phyloP scores from a whole-genome alignment of 2,797 vertebrate species.

The Hippoglossus hippoglossus region DNA sequence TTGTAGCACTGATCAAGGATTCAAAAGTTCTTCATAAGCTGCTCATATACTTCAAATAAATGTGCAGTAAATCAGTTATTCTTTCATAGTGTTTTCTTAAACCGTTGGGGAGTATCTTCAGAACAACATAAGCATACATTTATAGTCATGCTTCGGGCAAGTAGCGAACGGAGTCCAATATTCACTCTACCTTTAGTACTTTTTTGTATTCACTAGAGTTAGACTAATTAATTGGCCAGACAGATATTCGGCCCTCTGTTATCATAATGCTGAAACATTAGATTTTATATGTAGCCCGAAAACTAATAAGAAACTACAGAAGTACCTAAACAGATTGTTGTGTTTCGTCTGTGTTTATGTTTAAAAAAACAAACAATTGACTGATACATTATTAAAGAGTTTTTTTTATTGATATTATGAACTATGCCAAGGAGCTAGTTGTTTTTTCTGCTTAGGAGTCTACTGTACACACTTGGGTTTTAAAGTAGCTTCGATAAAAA shows the following conservation, averaged over 20 bases:
- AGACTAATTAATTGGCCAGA: background rate
- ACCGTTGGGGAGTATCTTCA: too few relatives aligned
- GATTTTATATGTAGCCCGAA: too few relatives aligned
- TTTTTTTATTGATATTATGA: too few relatives aligned
- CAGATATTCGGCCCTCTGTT: background rate
- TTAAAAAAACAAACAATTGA: too few relatives aligned
- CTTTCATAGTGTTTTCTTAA: background rate
- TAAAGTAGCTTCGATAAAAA: too few relatives aligned
- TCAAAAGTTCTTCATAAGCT: background rate
- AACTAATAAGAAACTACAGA: too few relatives aligned
- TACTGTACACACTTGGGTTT: too few relatives aligned
- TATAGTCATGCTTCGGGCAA: background rate
- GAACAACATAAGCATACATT: too few relatives aligned
- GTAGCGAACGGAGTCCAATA: background rate
- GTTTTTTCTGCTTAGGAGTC: too few relatives aligned
- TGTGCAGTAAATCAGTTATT: background rate
- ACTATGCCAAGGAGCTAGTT: too few relatives aligned
- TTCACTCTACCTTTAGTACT: background rate
- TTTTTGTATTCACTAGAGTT: background rate
- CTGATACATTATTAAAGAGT: too few relatives aligned
- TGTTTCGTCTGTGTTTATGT: background rate
- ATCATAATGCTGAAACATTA: background rate
- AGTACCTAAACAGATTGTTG: too few relatives aligned
- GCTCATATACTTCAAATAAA: background rate
- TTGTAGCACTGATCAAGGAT: conserved; percentile 22